Percentiles rank a stretch among this genome's conserved stretches.
Conservation (phyloP, 2,797 vertebrate genomes). For the Falco cherrug region DNA sequence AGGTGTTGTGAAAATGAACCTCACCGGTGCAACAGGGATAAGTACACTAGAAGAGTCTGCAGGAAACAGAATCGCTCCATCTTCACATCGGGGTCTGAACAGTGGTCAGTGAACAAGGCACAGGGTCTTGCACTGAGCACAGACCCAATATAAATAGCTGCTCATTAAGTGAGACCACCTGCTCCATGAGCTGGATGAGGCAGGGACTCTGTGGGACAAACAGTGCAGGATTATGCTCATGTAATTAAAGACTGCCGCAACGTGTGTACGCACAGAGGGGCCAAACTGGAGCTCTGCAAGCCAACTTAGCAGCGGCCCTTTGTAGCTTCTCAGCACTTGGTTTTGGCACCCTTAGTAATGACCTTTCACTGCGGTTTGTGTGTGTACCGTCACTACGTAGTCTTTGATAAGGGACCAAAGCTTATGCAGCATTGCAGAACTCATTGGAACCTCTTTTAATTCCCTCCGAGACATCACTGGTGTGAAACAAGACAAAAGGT, state of each 20-base stretch:
- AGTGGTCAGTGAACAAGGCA: neutral
- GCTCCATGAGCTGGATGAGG: slow-evolving; percentile 20
- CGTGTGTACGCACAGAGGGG: fast-evolving
- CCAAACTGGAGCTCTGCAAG: neutral
- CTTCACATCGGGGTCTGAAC: neutral
- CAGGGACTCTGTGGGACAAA: slow-evolving; percentile 15
- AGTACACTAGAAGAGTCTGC: neutral
- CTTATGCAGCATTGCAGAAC: neutral
- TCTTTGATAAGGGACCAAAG: neutral
- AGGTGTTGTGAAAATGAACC: neutral
- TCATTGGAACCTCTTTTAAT: slow-evolving; percentile 20
- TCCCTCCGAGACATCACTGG: neutral
- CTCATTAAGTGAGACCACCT: neutral
- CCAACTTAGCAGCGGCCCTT: neutral
- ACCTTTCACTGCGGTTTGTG: neutral
- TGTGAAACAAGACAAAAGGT: neutral
- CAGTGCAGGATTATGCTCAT: neutral
- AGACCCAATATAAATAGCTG: slow-evolving; percentile 29
- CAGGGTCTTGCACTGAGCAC: neutral
- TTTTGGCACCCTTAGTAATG: neutral
- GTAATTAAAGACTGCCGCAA: slow-evolving; percentile 28
- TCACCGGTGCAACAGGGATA: neutral
- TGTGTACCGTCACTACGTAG: fast-evolving
- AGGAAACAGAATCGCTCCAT: neutral
- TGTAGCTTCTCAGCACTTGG: neutral